Evolutionary conservation across 2,113 vertebrate species (phyloP).

Genomic region (Smithornis capensis): DNA sequence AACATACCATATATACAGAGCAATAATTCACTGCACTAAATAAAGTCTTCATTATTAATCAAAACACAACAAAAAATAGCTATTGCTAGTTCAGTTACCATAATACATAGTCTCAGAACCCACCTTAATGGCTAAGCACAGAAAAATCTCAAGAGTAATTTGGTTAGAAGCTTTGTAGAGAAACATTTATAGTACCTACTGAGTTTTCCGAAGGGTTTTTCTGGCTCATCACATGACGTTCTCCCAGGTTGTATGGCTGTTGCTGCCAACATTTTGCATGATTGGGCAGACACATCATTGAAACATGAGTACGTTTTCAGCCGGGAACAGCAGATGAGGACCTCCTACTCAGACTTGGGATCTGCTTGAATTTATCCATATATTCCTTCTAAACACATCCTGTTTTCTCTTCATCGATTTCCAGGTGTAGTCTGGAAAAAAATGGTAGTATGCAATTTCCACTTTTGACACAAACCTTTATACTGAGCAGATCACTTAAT

Average conservation of each 20-base stretch:
- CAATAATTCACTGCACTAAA: neutral
- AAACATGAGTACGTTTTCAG: neutral
- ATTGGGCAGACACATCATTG: accelerated
- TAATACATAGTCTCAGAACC: neutral
- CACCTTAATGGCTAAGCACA: neutral
- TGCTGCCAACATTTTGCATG: neutral
- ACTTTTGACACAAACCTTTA: neutral
- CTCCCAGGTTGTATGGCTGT: neutral
- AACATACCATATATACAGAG: neutral
- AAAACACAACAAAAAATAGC: neutral
- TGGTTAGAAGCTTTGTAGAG: neutral
- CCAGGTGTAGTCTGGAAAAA: neutral
- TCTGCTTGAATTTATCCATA: neutral
- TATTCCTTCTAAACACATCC: neutral
- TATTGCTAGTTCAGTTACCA: neutral
- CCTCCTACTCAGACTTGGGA: neutral
- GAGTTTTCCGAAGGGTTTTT: neutral
- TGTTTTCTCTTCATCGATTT: neutral
- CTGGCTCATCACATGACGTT: neutral
- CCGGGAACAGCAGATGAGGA: accelerated
- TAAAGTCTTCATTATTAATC: neutral
- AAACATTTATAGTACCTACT: neutral
- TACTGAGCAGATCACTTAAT: neutral
- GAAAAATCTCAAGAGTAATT: neutral
- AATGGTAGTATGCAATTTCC: neutral